Percentiles rank a stretch among this genome's conserved stretches.
Evolutionary conservation across 2,113 vertebrate genomes (phyloP).

Genomic region (Salvelinus alpinus): DNA sequence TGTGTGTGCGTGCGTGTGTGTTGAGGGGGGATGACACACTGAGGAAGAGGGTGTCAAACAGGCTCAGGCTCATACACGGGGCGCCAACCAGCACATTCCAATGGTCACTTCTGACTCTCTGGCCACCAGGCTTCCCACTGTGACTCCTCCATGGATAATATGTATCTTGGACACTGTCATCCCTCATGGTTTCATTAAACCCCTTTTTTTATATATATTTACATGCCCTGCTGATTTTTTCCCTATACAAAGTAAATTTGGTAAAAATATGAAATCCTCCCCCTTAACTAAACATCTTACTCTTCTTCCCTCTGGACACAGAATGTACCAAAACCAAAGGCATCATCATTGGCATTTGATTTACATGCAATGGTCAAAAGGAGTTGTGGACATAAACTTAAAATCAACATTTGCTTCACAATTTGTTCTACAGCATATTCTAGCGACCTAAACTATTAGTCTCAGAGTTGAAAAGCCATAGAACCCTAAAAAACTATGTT

Average conservation of each 20-base stretch:
- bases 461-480: neutral
- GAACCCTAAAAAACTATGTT: no score
- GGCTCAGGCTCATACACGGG: slow-evolving; percentile 53
- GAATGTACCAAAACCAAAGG: slow-evolving; percentile 80
- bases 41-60: slow-evolving; percentile 63
- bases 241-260: slow-evolving; percentile 59
- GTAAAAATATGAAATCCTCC: slow-evolving; percentile 65
- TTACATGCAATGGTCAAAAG: slow-evolving; percentile 50
- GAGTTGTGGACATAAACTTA: slow-evolving; percentile 52
- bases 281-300: slow-evolving; percentile 71
- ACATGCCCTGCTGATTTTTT: slow-evolving; percentile 57
- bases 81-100: slow-evolving; percentile 71
- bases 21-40: slow-evolving; percentile 44
- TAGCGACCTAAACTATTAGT: neutral
- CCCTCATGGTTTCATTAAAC: slow-evolving; percentile 67
- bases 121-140: slow-evolving; percentile 65
- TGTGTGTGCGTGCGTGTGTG: neutral
- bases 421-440: neutral
- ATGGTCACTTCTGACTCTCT: slow-evolving; percentile 64
- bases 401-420: slow-evolving; percentile 11
- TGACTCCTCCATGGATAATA: slow-evolving; percentile 73
- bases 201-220: slow-evolving; percentile 66
- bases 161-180: slow-evolving; percentile 71
- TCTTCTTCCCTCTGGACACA: slow-evolving; percentile 78
- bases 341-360: slow-evolving; percentile 60